A percentile compares a stretch with the other conserved stretches of the same genome.
These are phyloP conservation scores for Pharmacophagus antenor DNA, from an alignment of 2,888 invertebrate genomes.

Conservation along the genomic window DNA sequence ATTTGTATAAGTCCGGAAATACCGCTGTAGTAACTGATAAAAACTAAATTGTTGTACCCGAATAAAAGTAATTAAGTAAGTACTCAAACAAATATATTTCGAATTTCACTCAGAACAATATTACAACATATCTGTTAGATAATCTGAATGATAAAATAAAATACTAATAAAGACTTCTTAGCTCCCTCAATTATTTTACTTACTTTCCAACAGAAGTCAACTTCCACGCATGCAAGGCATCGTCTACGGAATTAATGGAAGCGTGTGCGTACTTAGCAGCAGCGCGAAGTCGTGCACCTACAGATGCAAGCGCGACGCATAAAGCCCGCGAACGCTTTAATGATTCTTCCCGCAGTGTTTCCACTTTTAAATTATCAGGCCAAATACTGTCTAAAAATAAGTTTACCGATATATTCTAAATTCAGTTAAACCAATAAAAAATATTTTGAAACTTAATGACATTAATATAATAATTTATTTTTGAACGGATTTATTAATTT, in stretches of 20 bases:
- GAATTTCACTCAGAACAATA: too few relatives aligned
- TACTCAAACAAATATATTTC: too few relatives aligned
- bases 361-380: slow-evolving; percentile 52
- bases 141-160: too few relatives aligned
- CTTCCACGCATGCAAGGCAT: slow-evolving; percentile 71
- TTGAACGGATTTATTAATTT: too few relatives aligned
- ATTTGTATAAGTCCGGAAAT: too few relatives aligned
- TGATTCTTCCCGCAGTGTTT: slow-evolving; percentile 50
- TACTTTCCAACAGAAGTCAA: slow-evolving; percentile 68
- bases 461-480: too few relatives aligned
- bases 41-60: too few relatives aligned
- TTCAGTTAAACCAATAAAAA: neutral
- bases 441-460: too few relatives aligned
- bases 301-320: slow-evolving; percentile 65
- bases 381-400: slow-evolving; percentile 56
- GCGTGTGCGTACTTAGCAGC: slow-evolving; percentile 65
- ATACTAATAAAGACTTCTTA: too few relatives aligned
- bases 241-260: slow-evolving; percentile 58
- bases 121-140: too few relatives aligned
- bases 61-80: too few relatives aligned
- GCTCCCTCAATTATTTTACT: slow-evolving; percentile 37
- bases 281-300: slow-evolving; percentile 60
- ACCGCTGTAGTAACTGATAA: too few relatives aligned
- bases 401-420: neutral
- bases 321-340: slow-evolving; percentile 54